These are phyloP conservation scores for Chlamydotis undulata DNA, from an alignment of 2,113 vertebrate species.

Conservation along the genomic window DNA sequence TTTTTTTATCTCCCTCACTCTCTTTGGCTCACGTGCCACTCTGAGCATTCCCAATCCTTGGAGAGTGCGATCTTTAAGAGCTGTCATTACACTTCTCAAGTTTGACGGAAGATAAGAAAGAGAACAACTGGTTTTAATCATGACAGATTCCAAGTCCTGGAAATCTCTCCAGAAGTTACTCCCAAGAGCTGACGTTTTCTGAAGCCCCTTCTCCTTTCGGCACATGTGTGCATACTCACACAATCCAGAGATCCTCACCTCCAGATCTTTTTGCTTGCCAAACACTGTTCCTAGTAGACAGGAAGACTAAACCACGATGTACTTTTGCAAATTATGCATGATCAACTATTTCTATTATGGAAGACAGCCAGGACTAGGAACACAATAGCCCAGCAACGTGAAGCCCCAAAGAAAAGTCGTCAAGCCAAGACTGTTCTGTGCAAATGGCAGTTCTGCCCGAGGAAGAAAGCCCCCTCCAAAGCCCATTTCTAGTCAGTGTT, in stretches of 20 bases:
- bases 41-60: slow-evolving; percentile 49
- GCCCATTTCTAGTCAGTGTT: background rate
- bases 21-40: slow-evolving; percentile 53
- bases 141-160: slow-evolving; percentile 46
- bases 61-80: slow-evolving; percentile 54
- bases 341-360: slow-evolving; percentile 8
- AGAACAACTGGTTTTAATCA: slow-evolving; percentile 64
- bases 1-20: background rate
- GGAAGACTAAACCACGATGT: background rate
- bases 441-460: background rate
- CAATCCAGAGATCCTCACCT: slow-evolving; percentile 8
- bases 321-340: background rate
- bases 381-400: background rate
- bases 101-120: slow-evolving; percentile 64
- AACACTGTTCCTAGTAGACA: background rate
- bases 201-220: background rate
- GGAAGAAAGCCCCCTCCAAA: background rate
- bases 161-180: slow-evolving; percentile 55
- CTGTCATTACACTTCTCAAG: slow-evolving; percentile 64
- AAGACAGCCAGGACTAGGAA: slow-evolving; percentile 12
- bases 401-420: slow-evolving; percentile 12
- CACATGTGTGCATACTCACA: background rate
- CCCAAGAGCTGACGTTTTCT: slow-evolving; percentile 4
- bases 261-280: background rate
- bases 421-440: background rate